phyloP scores from a whole-genome alignment of 1,140 invertebrate species.

The Heterodera carotae region DNA sequence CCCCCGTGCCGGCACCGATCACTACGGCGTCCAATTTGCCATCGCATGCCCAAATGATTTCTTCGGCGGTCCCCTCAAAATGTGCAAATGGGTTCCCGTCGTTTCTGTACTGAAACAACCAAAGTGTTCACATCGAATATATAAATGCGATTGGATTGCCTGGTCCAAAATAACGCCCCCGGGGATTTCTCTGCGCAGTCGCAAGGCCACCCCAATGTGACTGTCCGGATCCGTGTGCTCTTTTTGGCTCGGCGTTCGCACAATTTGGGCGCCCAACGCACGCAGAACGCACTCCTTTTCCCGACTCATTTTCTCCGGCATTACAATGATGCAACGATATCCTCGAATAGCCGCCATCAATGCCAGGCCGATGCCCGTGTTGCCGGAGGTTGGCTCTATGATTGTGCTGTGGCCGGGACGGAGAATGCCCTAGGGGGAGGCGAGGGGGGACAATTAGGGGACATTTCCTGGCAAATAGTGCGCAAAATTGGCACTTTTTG shows the following conservation, averaged over 20 bases:
- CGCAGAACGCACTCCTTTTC: conserved; percentile 80
- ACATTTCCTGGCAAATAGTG: not conserved
- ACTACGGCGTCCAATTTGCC: conserved; percentile 79
- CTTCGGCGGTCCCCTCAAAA: conserved; percentile 82
- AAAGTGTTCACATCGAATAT: too few species aligned
- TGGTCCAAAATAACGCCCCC: conserved; percentile 92
- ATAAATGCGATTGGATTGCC: conserved; percentile 68
- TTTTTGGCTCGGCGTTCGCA: conserved; percentile 90
- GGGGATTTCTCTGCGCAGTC: conserved; percentile 82
- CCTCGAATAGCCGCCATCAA: conserved; percentile 90
- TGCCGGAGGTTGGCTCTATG: conserved; percentile 88
- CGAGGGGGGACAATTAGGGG: not conserved
- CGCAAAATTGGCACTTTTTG: conserved; percentile 68
- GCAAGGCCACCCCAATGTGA: conserved; percentile 84
- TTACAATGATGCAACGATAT: conserved; percentile 94
- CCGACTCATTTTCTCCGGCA: conserved; percentile 98
- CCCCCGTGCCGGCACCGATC: conserved; percentile 80
- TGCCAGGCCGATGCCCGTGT: conserved; percentile 85
- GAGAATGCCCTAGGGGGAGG: conserved; percentile 74
- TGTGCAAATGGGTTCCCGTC: conserved; percentile 86
- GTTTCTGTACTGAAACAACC: conserved; percentile 76
- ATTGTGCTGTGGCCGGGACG: conserved; percentile 83
- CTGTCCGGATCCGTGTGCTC: conserved; percentile 84
- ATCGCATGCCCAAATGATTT: conserved; percentile 78
- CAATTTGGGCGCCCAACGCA: conserved; percentile 89